Evolutionary conservation across 2,888 invertebrate genomes (phyloP).

Genomic region (Trissolcus japonicus): DNA sequence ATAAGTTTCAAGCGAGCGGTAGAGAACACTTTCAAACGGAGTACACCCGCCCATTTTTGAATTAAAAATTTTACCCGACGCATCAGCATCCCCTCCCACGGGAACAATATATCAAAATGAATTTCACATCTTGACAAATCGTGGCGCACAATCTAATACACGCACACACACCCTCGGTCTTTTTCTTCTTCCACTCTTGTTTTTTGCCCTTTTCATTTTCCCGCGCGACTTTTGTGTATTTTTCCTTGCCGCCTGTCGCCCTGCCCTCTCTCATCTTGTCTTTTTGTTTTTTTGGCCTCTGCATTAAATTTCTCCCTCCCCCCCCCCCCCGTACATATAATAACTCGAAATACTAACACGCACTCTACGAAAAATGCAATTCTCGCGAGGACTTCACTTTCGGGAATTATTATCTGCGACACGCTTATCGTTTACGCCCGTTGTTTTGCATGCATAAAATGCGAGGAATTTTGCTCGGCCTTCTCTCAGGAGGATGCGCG

Average conservation of each 20-base stretch:
- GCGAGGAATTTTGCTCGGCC: conserved; percentile 48
- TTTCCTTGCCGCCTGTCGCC: neutral
- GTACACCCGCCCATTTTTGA: no score
- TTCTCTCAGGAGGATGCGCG: conserved; percentile 39
- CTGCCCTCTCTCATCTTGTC: conserved; percentile 3
- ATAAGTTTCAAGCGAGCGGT: no score
- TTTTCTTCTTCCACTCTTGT: no score
- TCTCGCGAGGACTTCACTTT: conserved; percentile 52
- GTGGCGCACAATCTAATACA: no score
- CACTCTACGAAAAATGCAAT: conserved; percentile 58
- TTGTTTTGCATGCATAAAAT: conserved; percentile 54
- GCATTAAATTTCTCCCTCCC: conserved; percentile 39
- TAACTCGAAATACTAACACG: conserved; percentile 32
- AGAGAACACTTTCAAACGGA: no score
- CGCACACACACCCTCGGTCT: no score
- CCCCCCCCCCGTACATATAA: conserved; percentile 13
- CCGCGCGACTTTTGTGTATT: no score
- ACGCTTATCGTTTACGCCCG: conserved; percentile 34
- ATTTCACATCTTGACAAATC: conserved; percentile 3
- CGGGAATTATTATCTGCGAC: conserved; percentile 62
- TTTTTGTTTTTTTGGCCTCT: conserved; percentile 23
- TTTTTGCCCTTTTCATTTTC: no score
- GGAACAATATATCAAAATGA: no score
- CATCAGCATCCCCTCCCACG: no score
- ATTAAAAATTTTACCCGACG: no score